Conservation (phyloP, 2,113 vertebrate species). For the Pyrgilauda ruficollis region DNA sequence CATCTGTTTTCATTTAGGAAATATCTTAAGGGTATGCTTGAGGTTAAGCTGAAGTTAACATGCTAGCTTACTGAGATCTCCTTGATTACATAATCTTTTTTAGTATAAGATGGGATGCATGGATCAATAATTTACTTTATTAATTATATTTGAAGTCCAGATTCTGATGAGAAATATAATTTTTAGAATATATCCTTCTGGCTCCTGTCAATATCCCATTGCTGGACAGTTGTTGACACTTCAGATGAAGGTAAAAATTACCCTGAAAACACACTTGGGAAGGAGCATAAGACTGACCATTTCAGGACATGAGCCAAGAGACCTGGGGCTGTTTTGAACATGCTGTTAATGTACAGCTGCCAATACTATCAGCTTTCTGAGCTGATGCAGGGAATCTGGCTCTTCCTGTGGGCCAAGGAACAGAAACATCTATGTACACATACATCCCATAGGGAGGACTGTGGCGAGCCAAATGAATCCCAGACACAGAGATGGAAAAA, state of each 20-base stretch:
- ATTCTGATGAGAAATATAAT: neutral
- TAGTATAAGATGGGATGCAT: neutral
- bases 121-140: neutral
- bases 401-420: neutral
- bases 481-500: neutral
- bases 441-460: neutral
- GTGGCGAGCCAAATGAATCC: neutral
- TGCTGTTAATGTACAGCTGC: neutral
- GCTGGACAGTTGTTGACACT: neutral
- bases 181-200: neutral
- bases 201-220: neutral
- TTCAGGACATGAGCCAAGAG: neutral
- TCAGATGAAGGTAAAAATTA: neutral
- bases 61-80: neutral
- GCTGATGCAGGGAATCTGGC: neutral
- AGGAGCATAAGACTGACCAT: neutral
- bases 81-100: neutral
- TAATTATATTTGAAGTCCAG: neutral
- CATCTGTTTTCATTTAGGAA: neutral
- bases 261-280: neutral
- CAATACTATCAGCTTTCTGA: neutral
- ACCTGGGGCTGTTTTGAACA: neutral
- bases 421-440: neutral
- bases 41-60: neutral
- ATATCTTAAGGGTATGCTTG: neutral